A percentile compares a stretch with the other conserved stretches of the same genome.
phyloP scores from a whole-genome alignment of 2,113 vertebrate genomes.

The Rhombomys opimus region DNA sequence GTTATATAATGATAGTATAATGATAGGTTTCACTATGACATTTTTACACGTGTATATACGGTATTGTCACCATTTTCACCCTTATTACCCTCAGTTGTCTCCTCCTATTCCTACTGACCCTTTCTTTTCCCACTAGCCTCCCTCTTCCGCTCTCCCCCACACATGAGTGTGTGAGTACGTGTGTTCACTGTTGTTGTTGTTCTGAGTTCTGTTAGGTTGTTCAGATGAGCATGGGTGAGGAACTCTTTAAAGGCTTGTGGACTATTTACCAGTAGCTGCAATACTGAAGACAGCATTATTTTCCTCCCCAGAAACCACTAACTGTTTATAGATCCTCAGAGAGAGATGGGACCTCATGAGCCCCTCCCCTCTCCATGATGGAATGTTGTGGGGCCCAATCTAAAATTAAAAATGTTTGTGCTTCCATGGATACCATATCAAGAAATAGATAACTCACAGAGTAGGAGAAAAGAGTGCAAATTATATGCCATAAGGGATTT shows the following conservation, averaged over 20 bases:
- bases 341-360: background rate
- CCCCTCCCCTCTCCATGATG: background rate
- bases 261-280: background rate
- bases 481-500: background rate
- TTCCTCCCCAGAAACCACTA: background rate
- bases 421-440: constrained; percentile 6
- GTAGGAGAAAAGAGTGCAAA: background rate
- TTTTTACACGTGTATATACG: background rate
- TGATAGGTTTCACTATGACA: background rate
- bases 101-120: too few relatives aligned
- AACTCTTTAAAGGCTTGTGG: background rate
- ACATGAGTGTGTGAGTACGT: background rate
- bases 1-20: background rate
- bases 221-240: background rate
- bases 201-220: background rate
- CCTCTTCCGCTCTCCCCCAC: background rate
- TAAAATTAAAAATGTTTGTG: background rate
- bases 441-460: background rate
- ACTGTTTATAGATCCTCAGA: background rate
- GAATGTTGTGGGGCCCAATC: background rate
- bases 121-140: background rate
- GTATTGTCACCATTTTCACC: background rate
- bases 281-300: background rate
- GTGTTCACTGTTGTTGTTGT: background rate
- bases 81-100: background rate